Base-by-base conservation (phyloP, 1,140 invertebrate species). In the Anastrepha ludens region DNA sequence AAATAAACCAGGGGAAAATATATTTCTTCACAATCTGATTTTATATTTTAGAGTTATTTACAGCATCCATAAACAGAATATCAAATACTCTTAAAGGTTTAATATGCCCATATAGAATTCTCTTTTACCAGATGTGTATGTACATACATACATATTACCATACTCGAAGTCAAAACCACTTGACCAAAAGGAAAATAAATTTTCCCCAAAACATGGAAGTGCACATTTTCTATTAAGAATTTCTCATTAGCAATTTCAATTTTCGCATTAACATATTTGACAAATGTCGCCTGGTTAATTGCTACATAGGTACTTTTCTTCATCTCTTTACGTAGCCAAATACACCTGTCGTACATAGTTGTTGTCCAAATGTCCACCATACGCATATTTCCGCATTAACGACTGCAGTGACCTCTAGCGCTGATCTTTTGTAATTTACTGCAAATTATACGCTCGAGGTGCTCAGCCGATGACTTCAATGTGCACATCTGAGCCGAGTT, bases 371-470 rank as follows among this genome's bases (percentile, higher is more conserved):
- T 44, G 70, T 74, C 47, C 74, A 81, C 47, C 9, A 3, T n/a
- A 81, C 44, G 74, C 74, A 41, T 81, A 55, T 47, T 58, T 81
- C 74, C 74, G 74, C 74, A 81, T 55, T 81, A 81, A 58, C 47
- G 7, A 55, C 74, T 17, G 17, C 47, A 81, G 47, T 47, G 74
- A 81, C 74, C 74, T 81, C 47, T 81, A 81, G 47, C 74, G 74
- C 55, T 81, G 74, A 81, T 81, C 74, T 81, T 81, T 29, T 11
- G 74, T 81, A 81, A 81, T 81, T 81, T 81, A 81, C 74, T 81
- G 74, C 74, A 81, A 81, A 81, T 81, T 81, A 81, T 47, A 81
- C 50, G 74, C 74, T n/a, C 5, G 8, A 58, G 74, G 74, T 29
- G 9, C 44, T 81, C 17, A 81, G 74, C 4, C 47, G 44, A 81